A percentile compares a stretch with the other conserved stretches of the same genome.
phyloP scores from a whole-genome alignment of 2,797 vertebrate genomes.

The Dendrocincla tyrannina region DNA sequence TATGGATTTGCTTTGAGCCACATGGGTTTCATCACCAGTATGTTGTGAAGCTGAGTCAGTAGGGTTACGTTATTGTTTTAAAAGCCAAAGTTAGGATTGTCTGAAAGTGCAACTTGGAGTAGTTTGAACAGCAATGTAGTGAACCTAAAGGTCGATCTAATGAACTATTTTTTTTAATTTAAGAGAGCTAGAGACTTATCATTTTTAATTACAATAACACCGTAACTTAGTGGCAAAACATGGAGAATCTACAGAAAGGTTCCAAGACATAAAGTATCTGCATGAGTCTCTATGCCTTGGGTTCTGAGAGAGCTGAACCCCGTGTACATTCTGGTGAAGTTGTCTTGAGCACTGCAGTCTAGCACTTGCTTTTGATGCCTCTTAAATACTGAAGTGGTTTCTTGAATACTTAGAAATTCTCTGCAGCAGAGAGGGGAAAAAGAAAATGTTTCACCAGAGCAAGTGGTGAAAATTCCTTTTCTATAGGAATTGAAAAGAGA shows the following conservation, averaged over 20 bases:
- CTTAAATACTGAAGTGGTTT: neutral
- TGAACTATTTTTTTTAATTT: neutral
- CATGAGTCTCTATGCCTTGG: neutral
- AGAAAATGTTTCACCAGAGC: neutral
- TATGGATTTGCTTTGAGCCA: neutral
- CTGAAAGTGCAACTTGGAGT: neutral
- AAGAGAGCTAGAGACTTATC: neutral
- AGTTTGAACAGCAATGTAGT: neutral
- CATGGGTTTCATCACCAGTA: neutral
- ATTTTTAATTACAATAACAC: neutral
- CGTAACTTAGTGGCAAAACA: neutral
- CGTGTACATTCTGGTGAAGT: neutral
- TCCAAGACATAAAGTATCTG: neutral
- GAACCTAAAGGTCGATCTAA: neutral
- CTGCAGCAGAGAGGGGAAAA: neutral
- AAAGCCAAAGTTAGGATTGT: neutral
- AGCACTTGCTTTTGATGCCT: neutral
- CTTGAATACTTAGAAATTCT: neutral
- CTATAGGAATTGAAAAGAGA: neutral
- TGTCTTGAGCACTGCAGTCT: neutral
- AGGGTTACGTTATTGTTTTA: neutral
- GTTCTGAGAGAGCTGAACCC: neutral
- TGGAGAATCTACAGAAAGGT: neutral
- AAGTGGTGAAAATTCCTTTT: neutral
- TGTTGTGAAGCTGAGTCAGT: neutral